Base-by-base conservation (phyloP, 1,140 invertebrate species). In the Araneus ventricosus region DNA sequence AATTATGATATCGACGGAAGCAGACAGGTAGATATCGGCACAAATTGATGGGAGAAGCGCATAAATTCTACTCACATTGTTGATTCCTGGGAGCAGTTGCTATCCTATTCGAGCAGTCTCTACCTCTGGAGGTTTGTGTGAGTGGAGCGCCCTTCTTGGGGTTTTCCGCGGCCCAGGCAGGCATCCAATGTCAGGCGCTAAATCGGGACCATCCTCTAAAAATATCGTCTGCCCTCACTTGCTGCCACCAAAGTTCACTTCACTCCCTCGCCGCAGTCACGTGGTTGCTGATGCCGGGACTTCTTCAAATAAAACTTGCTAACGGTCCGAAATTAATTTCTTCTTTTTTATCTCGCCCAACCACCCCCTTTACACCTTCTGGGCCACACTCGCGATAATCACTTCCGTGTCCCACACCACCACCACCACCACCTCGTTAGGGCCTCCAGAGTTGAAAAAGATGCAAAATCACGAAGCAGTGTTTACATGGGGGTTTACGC, bases 141-240 rank as follows among this genome's bases (percentile, higher is more conserved):
- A 59, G 37, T 82, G 82, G 41, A 84, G 79, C 52, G 86, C 84
- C 90, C 90, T 92, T 92, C 90, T 92, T 91, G 82, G 90, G 90
- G n/a, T 86, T 84, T 84, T 79, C 70, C 27, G 24, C 45, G 30
- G 27, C 37, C 8, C 70, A 37, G 90, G 90, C 89, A 41, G 90
- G 90, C 90, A 92, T 92, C 90, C 90, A 92, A 82, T 92, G 90
- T 92, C 90, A 92, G 79, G 39, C 80, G 34, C 90, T 92, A 92
- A 86, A 92, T 92, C 61, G 90, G 90, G 90, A 92, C 41, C 61
- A n/a, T 59, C n/a, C 80, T 63, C 90, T 86, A 92, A 92, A 92
- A 92, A 92, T 92, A 37, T 37, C 27, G 63, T 2, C 89, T 39
- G 52, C 37, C 24, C 30, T 75, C n/a, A 30, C 67, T 75, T 85